Base-by-base conservation (phyloP, 1,140 invertebrate species). In the Drosophila saltans region DNA sequence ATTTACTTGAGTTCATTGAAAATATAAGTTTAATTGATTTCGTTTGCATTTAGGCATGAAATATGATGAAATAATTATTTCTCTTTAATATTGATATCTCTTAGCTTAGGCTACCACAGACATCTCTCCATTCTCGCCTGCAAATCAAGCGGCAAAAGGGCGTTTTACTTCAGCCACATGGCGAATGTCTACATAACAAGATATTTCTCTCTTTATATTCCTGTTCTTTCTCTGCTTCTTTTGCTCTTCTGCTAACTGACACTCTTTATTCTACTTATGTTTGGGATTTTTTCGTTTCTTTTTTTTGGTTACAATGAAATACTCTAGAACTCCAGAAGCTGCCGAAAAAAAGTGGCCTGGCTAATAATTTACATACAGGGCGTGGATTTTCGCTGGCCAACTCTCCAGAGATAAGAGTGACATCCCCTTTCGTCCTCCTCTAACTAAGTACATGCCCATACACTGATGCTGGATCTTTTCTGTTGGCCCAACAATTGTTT, bases 311-410 rank as follows among this genome's bases (percentile, higher is more conserved):
- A 24, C 60, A 61, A 55, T 69, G 36, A 30, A 52, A 24, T 33
- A 60, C 16, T 60, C 52, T 72, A 81, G 60, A 88, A 89, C 83
- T 83, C 66, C 80, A 80, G 75, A 69, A 76, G 71, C 75, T 74
- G 59, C 66, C 74, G 73, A 75, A 84, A 81, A 85, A 89, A 90
- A 84, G 70, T 81, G 72, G 73, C 73, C 81, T 77, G 90, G 89
- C 89, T 91, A 91, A 91, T 91, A 91, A 91, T 91, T 91, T 91
- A 91, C 89, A 91, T 91, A 91, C 77, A 80, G 89, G 89, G 89
- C 89, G 89, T 91, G 89, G 89, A 91, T 91, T 88, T 90, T 88
- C 74, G 71, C 73, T 36, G 69, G 45, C 68, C 66, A 21, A 76
- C 67, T 70, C 74, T 77, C 74, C 69, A 67, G 65, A 78, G 80